Evolutionary conservation across 2,888 invertebrate genomes (phyloP), one percentile per base, ranked within the genome.

Genomic region (Mechanitis mazaeus): DNA sequence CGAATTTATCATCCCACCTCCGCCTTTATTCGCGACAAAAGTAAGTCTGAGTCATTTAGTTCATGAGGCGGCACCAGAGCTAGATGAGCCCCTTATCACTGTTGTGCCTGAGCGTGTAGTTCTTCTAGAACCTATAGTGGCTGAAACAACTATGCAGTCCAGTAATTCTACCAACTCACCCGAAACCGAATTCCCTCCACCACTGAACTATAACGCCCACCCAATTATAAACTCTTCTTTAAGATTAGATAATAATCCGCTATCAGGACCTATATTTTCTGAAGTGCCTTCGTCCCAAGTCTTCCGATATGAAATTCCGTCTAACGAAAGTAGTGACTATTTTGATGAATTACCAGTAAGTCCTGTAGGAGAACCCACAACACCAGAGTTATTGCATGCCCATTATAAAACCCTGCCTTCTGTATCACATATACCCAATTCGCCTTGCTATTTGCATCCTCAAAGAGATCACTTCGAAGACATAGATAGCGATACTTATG

Each of bases 1-100:
- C 64, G 88, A 89, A 71, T 79, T 85, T 76, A 89, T 90, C 78
- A 88, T 90, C 66, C 89, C 89, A 71, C 89, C 89, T 79, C 89
- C 89, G 79, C 89, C 89, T 72, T 79, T 84, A 73, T 90, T 90
- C 77, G 85, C 87, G 72, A 81, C 84, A 67, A 79, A 84, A 77
- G 85, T 83, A 84, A 86, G 83, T 85, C 82, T 83, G 69, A 77
- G 72, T 75, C 74, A 77, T 66, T 74, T 79, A 72, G 68, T 75
- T 69, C 75, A 72, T 63, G 76, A 80, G 59, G 77, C 75, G 64
- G 75, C 77, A 64, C 73, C 73, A 61, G 79, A 81, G 56, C 70
- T 78, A 65, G 74, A 75, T 67, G 69, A 79, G 64, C 81, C 86
- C 63, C 84, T 84, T 65, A 87, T 90, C 69, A 83, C 83, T 59